Conservation (phyloP, 1,140 invertebrate species). For the Conopomorpha cramerella region DNA sequence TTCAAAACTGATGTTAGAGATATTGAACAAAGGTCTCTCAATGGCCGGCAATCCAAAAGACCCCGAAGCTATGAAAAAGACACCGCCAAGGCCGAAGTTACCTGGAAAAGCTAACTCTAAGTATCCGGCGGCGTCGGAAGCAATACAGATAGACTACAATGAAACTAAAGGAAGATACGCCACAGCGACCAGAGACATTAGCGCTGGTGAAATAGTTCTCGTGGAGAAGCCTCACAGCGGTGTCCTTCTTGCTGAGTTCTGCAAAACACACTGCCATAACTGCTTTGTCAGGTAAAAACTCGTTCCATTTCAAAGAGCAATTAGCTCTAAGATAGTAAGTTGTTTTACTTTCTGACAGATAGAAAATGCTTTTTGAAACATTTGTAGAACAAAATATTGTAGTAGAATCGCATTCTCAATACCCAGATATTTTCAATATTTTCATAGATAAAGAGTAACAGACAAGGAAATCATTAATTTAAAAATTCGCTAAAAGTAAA, state of each 20-base stretch:
- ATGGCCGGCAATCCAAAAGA: constrained; percentile 43
- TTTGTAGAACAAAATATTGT: too few species aligned
- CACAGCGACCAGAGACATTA: constrained; percentile 66
- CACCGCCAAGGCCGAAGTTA: constrained; percentile 35
- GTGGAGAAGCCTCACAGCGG: constrained; percentile 77
- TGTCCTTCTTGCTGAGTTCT: constrained; percentile 72
- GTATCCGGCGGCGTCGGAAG: constrained; percentile 63
- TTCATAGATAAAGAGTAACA: too few species aligned
- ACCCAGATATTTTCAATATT: too few species aligned
- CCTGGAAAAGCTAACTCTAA: constrained; percentile 50
- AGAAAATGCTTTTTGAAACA: too few species aligned
- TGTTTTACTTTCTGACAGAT: too few species aligned
- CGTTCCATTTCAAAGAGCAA: too few species aligned
- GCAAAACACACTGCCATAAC: constrained; percentile 72
- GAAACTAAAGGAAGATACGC: constrained; percentile 60
- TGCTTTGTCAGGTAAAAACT: constrained; percentile 78
- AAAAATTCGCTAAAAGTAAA: not conserved
- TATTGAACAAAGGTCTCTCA: constrained; percentile 64
- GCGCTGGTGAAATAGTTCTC: constrained; percentile 69
- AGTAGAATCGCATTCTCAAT: too few species aligned
- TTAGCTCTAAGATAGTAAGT: too few species aligned
- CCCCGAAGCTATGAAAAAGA: constrained; percentile 28
- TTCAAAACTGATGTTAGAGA: constrained; percentile 73
- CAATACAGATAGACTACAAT: constrained; percentile 60
- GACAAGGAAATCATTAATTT: too few species aligned